phyloP scores from a whole-genome alignment of 2,113 vertebrate genomes.

The Eulemur rufifrons region DNA sequence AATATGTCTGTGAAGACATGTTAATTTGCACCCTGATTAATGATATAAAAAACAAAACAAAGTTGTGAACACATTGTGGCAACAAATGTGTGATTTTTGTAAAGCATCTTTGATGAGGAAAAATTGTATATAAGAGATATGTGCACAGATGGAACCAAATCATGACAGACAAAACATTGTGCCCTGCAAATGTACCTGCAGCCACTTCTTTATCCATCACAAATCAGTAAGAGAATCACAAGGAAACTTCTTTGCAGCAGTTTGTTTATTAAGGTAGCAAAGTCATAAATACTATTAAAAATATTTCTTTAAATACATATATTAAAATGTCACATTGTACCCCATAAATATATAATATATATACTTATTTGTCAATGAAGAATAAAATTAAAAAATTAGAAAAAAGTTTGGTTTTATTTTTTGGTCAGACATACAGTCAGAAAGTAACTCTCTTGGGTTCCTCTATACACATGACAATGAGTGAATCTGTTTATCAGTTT shows the following conservation, averaged over 20 bases:
- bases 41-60: neutral
- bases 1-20: neutral
- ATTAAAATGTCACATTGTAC: neutral
- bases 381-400: neutral
- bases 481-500: neutral
- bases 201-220: neutral
- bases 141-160: conserved; percentile 16
- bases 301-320: neutral
- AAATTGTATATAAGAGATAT: neutral
- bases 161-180: conserved; percentile 37
- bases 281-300: neutral
- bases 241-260: neutral
- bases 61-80: conserved; percentile 52
- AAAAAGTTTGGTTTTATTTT: neutral
- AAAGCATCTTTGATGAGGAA: neutral
- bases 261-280: neutral
- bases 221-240: neutral
- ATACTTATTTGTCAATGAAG: neutral
- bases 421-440: neutral
- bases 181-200: neutral
- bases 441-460: neutral
- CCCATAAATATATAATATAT: neutral
- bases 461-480: neutral
- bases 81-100: conserved; percentile 56
- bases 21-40: conserved; percentile 52